Evolutionary conservation across 2,113 vertebrate species (phyloP), one percentile per base, ranked within the genome.

Genomic region (Tamias sibiricus): DNA sequence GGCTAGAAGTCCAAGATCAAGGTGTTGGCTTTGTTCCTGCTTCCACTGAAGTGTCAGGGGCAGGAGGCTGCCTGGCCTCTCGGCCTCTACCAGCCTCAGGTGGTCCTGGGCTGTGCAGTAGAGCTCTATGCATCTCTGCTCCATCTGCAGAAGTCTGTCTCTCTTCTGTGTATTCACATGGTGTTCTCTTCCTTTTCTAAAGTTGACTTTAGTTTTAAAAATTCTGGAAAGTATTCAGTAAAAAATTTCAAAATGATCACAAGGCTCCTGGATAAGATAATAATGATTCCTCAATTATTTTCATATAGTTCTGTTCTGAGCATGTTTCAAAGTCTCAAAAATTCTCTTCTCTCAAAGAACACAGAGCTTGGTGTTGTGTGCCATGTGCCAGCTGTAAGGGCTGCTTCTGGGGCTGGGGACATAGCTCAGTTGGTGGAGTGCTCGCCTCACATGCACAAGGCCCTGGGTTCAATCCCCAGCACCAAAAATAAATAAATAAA

Each of bases 251-350:
- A 69, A 88, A 82, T 79, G 59, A 87, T 66, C 89, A 11, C 10
- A 59, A 76, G 16, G 62, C 17, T 95, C 49, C 66, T 66, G 2
- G 3, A 74, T 66, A 44, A 40, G 89, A 54, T 54, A 69, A 42
- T 83, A 84, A 92, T 42, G 64, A 80, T 62, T 88, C 35, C 40
- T 89, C 54, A 77, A 80, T 91, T 89, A 64, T 85, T 92, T 95
- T 81, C 66, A 1, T 42, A 71, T 14, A 93, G 0, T 57, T 97
- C 37, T 82, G 68, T 94, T 75, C 54, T 40, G 47, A 87, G 59
- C 47, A 12, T 47, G 44, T 59, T 80, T 80, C 68, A 91, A 59
- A 59, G 57, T 82, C 47, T 84, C 62, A 76, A 32, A 40, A 91
- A 28, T 69, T 82, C 19, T 87, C 28, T 68, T 87, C 91, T 90